Base-by-base conservation (phyloP, 2,888 invertebrate species). In the Epicampocera succincta region DNA sequence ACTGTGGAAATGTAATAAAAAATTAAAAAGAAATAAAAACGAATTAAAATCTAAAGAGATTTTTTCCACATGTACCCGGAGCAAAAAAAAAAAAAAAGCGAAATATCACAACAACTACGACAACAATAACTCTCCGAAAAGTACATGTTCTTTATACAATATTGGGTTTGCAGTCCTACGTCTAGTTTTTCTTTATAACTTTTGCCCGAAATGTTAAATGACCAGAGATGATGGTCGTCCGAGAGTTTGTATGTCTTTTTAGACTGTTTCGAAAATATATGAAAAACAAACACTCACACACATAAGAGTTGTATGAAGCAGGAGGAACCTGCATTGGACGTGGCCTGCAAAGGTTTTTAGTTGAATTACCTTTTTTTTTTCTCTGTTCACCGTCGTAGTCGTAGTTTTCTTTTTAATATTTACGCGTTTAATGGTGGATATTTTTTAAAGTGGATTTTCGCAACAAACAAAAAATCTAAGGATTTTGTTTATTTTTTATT, bases 21-120 rank as follows among this genome's bases (percentile, higher is more conserved):
- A 89, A 88, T 89, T 89, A 88, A 89, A 89, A 88, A 85, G 88
- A 88, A 86, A 89, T 89, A 89, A 89, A 89, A 88, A 85, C 63
- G 86, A 89, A 87, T 88, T 89, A 87, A 88, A 88, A 80, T 84
- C 80, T 74, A 77, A 73, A 81, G 81, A 48, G 11, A 54, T 61
- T 58, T 65, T 65, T 60, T 17, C 13, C 12, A 69, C 1, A 50
- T 2, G 19, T 29, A 50, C 19, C 17, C 21, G 52, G 15, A 68
- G 19, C 17, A 17, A 21, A 38, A 61, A 3, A 52, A 15, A 42
- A n/a, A 38, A 75, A 58, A 40, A n/a, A n/a, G n/a, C n/a, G n/a
- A n/a, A n/a, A n/a, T n/a, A 13, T 9, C 19, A 68, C 68, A 15
- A 52, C 54, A 52, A 79, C 68, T 38, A 38, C 48, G 65, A 72